Conservation (phyloP, 2,113 vertebrate genomes). For the Lasiurus borealis region DNA sequence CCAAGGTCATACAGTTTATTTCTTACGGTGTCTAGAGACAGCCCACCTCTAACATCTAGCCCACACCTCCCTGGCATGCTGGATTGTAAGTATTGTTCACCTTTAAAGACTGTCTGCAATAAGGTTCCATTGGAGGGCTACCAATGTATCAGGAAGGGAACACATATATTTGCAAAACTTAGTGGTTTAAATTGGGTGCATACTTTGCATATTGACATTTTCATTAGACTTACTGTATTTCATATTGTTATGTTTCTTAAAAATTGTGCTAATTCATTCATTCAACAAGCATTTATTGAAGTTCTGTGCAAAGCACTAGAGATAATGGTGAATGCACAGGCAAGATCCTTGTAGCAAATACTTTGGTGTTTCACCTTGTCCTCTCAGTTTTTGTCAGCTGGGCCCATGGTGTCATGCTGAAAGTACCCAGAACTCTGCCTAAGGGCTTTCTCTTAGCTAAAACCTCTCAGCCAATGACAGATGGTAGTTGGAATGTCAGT, state of each 20-base stretch:
- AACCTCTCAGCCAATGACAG: background rate
- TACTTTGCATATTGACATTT: background rate
- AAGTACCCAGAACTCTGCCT: background rate
- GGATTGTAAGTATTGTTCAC: background rate
- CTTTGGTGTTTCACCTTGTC: accelerated
- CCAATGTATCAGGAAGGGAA: background rate
- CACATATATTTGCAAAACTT: background rate
- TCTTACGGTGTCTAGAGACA: background rate
- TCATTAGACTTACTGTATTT: background rate
- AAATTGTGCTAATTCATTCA: background rate
- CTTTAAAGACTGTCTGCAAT: background rate
- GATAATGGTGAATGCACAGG: background rate
- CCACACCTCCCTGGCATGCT: background rate
- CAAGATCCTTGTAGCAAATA: background rate
- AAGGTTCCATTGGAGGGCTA: background rate
- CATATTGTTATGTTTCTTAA: background rate
- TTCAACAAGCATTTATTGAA: background rate
- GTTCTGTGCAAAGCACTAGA: background rate
- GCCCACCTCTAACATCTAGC: background rate
- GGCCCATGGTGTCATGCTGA: background rate
- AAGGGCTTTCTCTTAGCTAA: too few species aligned
- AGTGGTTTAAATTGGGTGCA: background rate
- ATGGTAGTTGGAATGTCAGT: background rate
- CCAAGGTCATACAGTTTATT: background rate
- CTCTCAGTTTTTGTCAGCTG: background rate